These are phyloP conservation scores for Intellagama lesueurii DNA, from an alignment of 2,797 vertebrate genomes.

Conservation along the genomic window DNA sequence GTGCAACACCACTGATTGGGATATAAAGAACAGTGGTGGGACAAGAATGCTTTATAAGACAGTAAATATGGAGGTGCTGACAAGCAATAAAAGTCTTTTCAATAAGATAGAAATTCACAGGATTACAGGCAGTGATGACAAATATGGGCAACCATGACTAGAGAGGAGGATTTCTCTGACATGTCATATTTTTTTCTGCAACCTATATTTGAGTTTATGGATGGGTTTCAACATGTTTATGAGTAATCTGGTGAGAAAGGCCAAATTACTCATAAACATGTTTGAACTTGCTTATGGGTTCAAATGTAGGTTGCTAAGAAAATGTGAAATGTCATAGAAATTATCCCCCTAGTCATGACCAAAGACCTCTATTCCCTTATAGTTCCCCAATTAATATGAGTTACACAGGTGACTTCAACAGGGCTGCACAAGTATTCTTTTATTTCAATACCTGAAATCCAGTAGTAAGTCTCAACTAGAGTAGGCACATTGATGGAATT, in stretches of 20 bases:
- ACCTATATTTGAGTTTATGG: too few species aligned
- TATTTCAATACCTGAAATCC: too few species aligned
- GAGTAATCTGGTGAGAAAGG: too few species aligned
- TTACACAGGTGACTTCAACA: not conserved
- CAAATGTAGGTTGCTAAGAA: too few species aligned
- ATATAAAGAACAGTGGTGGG: conserved; percentile 22
- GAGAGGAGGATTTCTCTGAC: too few species aligned
- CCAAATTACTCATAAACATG: too few species aligned
- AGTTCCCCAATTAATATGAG: not conserved
- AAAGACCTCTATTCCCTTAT: not conserved
- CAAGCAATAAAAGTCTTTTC: not conserved
- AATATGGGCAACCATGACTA: not conserved
- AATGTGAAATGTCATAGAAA: too few species aligned
- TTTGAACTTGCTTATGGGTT: too few species aligned
- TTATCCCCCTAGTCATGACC: not conserved
- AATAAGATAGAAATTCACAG: not conserved
- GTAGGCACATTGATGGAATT: too few species aligned
- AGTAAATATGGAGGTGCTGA: not conserved
- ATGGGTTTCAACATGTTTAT: too few species aligned
- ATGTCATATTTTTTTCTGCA: too few species aligned
- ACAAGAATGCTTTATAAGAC: conserved; percentile 2
- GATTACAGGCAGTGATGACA: not conserved
- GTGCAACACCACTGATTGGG: conserved; percentile 31
- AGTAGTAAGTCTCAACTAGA: too few species aligned
- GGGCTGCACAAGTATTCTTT: not conserved